Conservation (phyloP, 2,797 vertebrate species). For the Catharus ustulatus region DNA sequence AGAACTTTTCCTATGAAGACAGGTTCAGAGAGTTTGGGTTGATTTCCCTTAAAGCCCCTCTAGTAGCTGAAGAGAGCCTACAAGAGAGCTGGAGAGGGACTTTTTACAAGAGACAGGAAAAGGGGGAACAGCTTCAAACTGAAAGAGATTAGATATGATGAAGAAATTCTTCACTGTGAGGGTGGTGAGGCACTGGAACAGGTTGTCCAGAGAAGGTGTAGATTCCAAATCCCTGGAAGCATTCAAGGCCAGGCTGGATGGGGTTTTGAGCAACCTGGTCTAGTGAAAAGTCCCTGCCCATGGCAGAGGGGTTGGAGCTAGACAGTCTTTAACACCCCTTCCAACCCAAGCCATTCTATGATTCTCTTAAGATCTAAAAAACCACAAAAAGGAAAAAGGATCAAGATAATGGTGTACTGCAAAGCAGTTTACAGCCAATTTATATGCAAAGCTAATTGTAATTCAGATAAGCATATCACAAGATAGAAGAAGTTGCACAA, state of each 20-base stretch:
- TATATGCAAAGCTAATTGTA: constrained; percentile 9
- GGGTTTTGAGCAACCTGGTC: neutral
- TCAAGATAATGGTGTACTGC: neutral
- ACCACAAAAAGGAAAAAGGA: neutral
- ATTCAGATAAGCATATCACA: neutral
- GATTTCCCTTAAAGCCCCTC: neutral
- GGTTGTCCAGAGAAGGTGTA: neutral
- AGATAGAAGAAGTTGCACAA: constrained; percentile 2
- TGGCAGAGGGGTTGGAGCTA: neutral
- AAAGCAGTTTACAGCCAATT: neutral
- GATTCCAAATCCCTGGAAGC: neutral
- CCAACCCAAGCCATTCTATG: neutral
- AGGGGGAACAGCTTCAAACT: neutral
- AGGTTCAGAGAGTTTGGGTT: neutral
- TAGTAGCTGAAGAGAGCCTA: neutral
- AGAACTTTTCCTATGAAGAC: neutral
- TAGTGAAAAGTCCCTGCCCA: neutral
- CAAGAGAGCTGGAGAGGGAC: neutral
- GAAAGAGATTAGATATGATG: neutral
- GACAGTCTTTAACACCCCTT: neutral
- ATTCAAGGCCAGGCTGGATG: neutral
- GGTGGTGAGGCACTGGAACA: neutral
- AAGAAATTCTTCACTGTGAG: neutral
- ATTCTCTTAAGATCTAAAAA: neutral
- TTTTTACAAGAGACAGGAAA: neutral